Percentiles rank a stretch among this genome's conserved stretches.
Evolutionary conservation across 1,140 invertebrate species (phyloP).

Genomic region (Bombus superbus): DNA sequence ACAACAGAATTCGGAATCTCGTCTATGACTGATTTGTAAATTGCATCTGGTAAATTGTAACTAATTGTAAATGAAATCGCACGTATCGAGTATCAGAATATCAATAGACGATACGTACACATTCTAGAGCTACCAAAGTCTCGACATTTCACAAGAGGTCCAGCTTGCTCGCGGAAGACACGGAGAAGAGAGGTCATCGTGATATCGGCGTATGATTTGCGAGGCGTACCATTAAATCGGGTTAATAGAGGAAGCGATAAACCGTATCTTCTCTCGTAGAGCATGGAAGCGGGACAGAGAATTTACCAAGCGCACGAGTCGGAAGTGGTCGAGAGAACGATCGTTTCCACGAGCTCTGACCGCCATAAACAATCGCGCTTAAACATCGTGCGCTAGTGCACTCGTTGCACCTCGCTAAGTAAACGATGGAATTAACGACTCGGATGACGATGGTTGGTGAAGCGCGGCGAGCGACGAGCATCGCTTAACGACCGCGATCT

Average conservation of each 20-base stretch:
- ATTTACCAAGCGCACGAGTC: background rate
- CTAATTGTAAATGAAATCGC: too few species aligned
- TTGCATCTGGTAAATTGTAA: too few species aligned
- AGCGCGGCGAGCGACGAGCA: too few species aligned
- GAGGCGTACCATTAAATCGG: conserved; percentile 41
- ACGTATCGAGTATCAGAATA: too few species aligned
- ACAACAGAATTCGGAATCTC: too few species aligned
- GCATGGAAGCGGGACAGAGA: background rate
- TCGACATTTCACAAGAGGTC: too few species aligned
- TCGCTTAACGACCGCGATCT: conserved; percentile 3
- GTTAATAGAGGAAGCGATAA: conserved; percentile 53
- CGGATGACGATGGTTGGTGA: background rate
- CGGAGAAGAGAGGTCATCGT: background rate
- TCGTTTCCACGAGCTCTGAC: conserved; percentile 30
- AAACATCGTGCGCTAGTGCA: background rate
- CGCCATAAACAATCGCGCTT: conserved; percentile 34
- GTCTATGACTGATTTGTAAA: too few species aligned
- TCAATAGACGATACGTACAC: too few species aligned
- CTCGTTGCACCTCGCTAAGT: conserved; percentile 29
- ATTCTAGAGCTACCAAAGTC: too few species aligned
- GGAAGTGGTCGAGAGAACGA: conserved; percentile 34
- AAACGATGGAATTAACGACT: conserved; percentile 41
- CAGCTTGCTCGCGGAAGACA: too few species aligned
- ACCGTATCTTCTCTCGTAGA: conserved; percentile 34
- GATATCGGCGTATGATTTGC: conserved; percentile 30